Evolutionary conservation across 2,888 invertebrate species (phyloP).

Genomic region (Coenonympha arcania): DNA sequence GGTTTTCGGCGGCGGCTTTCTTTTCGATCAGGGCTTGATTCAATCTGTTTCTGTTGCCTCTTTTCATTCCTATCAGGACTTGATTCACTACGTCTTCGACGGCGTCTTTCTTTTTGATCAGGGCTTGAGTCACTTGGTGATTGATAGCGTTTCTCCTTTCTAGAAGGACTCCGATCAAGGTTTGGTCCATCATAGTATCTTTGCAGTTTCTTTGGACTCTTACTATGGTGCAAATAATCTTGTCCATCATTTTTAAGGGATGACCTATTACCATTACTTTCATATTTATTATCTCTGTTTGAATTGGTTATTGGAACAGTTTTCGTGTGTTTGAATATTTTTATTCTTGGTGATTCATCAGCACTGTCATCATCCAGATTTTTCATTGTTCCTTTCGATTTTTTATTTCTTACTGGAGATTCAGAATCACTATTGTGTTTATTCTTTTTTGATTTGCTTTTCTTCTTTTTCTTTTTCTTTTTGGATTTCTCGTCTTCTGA

Average conservation of each 20-base stretch:
- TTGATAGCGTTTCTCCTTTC: neutral
- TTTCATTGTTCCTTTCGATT: conserved; percentile 36
- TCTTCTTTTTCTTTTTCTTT: conserved; percentile 48
- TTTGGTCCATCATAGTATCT: neutral
- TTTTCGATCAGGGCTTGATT: neutral
- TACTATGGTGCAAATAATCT: conserved; percentile 15
- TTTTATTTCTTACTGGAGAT: conserved; percentile 34
- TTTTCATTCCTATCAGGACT: neutral
- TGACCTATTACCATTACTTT: conserved; percentile 27
- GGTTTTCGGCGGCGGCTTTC: neutral
- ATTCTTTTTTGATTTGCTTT: conserved; percentile 37
- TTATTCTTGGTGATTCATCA: neutral
- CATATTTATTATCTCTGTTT: conserved; percentile 26
- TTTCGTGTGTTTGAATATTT: conserved; percentile 23
- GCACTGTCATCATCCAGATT: conserved; percentile 9
- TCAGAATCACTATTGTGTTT: conserved; percentile 16
- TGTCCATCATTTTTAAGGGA: conserved; percentile 28
- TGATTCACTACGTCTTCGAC: neutral
- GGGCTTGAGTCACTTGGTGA: neutral
- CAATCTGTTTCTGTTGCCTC: neutral
- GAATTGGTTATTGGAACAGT: conserved; percentile 32
- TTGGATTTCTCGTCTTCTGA: conserved; percentile 35
- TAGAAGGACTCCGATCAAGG: no score
- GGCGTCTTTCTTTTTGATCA: neutral
- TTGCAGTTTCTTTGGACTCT: conserved; percentile 6